Percentiles rank a stretch among this genome's conserved stretches.
Evolutionary conservation across 2,113 vertebrate species (phyloP).

Genomic region (Neofelis nebulosa): DNA sequence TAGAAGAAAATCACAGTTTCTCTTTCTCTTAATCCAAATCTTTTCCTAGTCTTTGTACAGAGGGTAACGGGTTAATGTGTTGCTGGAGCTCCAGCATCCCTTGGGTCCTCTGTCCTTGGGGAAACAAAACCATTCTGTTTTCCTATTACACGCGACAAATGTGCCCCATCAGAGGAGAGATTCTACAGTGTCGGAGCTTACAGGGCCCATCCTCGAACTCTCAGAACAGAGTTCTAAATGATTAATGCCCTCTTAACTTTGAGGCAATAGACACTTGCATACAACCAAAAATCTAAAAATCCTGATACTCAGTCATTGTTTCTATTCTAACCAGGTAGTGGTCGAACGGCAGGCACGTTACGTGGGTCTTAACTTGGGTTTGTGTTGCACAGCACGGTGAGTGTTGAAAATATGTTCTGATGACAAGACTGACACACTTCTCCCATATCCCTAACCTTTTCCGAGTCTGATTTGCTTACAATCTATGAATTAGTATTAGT

Average conservation of each 20-base stretch:
- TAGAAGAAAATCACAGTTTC: neutral
- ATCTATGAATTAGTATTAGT: neutral
- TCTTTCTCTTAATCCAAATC: neutral
- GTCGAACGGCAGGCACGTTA: neutral
- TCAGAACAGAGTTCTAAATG: neutral
- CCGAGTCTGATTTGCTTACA: neutral
- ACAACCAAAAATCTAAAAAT: neutral
- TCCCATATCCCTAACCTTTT: neutral
- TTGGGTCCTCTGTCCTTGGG: neutral
- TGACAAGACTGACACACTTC: neutral
- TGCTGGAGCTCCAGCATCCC: neutral
- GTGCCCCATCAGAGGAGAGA: rapidly evolving
- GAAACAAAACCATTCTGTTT: neutral
- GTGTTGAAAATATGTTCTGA: neutral
- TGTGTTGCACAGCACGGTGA: neutral
- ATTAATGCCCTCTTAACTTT: neutral
- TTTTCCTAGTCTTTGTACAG: neutral
- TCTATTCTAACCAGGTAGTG: neutral
- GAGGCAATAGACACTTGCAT: too few species aligned
- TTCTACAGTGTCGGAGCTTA: neutral
- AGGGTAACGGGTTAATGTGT: neutral
- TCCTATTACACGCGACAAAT: neutral
- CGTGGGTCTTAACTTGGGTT: neutral
- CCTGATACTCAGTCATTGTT: neutral
- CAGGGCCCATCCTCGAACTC: neutral